A percentile compares a stretch with the other conserved stretches of the same genome.
These are phyloP conservation scores for Amazona finschi DNA, from an alignment of 2,797 vertebrate species.

Conservation along the genomic window DNA sequence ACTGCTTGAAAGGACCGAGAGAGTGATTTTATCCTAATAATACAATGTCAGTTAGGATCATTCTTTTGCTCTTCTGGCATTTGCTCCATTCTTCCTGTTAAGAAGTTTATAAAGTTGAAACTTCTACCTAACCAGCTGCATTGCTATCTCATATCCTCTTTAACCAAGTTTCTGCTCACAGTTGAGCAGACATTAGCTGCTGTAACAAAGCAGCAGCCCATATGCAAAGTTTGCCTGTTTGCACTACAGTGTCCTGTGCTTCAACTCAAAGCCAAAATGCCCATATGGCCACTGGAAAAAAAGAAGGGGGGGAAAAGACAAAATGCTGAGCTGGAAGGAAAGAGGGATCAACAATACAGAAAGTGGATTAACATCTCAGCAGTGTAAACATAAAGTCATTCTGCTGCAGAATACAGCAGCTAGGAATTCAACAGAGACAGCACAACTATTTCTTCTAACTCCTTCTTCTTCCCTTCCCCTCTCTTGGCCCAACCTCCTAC, in stretches of 20 bases:
- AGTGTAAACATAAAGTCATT: neutral
- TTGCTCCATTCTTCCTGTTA: neutral
- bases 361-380: neutral
- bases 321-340: neutral
- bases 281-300: constrained; percentile 8
- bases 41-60: neutral
- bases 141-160: neutral
- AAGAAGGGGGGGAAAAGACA: neutral
- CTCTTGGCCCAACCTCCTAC: neutral
- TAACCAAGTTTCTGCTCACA: constrained; percentile 40
- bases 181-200: constrained; percentile 10
- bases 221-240: constrained; percentile 59
- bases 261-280: constrained; percentile 44
- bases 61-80: neutral
- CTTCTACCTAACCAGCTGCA: neutral
- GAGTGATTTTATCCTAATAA: neutral
- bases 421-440: neutral
- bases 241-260: constrained; percentile 20
- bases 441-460: neutral
- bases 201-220: constrained; percentile 16
- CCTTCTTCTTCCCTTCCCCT: neutral
- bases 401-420: neutral
- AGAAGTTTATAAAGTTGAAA: neutral
- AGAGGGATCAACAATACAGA: neutral
- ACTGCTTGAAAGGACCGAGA: neutral